Base-by-base conservation (phyloP, 2,113 vertebrate species). In the Neomonachus schauinslandi region DNA sequence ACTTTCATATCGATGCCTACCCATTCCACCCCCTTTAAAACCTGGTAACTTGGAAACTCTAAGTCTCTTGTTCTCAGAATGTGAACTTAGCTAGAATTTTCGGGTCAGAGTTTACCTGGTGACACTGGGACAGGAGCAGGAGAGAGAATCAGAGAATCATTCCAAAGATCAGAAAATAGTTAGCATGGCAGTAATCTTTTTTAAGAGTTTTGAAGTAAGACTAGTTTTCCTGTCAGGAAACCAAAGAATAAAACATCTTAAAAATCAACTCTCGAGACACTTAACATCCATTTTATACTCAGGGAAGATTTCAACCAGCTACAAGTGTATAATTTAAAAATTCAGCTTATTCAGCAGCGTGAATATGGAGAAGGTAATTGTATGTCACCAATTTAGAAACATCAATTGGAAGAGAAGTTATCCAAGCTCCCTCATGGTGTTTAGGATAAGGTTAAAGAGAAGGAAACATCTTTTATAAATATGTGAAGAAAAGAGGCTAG, bases 331-430 rank as follows among this genome's bases (percentile, higher is more conserved):
- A 96, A 97, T 98, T 97, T 98, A 89, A 98, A 97, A 97, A 93
- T 98, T 96, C 85, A 97, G 91, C 94, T 98, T 97, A 96, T 96
- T 97, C 93, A 95, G 97, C 91, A 96, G 49, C 84, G 92, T 94
- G 95, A 98, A 94, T 97, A 97, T 91, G 79, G 90, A 97, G 80
- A 96, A 94, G 71, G 97, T 96, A 98, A 98, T 98, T 98, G 90
- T 94, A 97, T 95, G 94, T 96, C 98, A 96, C 97, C 96, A 97
- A 96, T 97, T 97, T 97, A 98, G 98, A 98, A 98, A 95, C 71
- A 76, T 97, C 95, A 97, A 88, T 97, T 6, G 42, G 90, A 97
- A 98, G 71, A 96, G 94, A 97, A 97, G 96, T 95, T 94, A 65
- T 96, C 97, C 90, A 97, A 24, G 84, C 90, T 90, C 74, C 55